Conservation (phyloP, 2,888 invertebrate species). For the Nephrotoma flavescens region DNA sequence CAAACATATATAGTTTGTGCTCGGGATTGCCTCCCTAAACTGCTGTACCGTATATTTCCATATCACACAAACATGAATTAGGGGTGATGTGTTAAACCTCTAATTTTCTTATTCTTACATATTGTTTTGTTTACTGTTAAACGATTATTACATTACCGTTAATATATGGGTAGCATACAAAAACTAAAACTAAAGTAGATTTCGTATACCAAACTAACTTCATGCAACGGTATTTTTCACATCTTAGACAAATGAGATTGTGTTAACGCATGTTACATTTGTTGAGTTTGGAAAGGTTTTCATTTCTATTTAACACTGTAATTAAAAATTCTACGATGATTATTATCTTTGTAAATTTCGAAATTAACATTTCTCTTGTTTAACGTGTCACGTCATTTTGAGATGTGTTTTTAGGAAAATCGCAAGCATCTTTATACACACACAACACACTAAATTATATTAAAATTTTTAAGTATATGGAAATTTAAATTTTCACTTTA, state of each 20-base stretch:
- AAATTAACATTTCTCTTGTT: background rate
- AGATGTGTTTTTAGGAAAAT: background rate
- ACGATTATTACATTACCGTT: background rate
- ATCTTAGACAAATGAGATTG: background rate
- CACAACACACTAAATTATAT: background rate
- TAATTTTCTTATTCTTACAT: background rate
- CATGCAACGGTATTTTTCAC: background rate
- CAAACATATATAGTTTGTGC: background rate
- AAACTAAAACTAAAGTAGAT: too few species aligned
- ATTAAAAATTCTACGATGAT: background rate
- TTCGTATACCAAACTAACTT: too few species aligned
- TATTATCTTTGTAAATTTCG: too few species aligned
- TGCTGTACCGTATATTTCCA: background rate
- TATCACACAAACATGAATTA: background rate
- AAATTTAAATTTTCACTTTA: background rate
- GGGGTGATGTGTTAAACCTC: background rate
- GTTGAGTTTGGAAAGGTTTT: background rate
- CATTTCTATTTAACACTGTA: background rate
- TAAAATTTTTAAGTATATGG: background rate
- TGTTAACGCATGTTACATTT: background rate
- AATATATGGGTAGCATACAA: background rate
- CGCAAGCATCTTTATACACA: background rate
- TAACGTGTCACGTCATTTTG: background rate
- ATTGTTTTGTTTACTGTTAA: background rate
- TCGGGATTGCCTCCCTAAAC: background rate